phyloP scores from a whole-genome alignment of 2,888 invertebrate genomes.

The Mesodorylaimus sp. region DNA sequence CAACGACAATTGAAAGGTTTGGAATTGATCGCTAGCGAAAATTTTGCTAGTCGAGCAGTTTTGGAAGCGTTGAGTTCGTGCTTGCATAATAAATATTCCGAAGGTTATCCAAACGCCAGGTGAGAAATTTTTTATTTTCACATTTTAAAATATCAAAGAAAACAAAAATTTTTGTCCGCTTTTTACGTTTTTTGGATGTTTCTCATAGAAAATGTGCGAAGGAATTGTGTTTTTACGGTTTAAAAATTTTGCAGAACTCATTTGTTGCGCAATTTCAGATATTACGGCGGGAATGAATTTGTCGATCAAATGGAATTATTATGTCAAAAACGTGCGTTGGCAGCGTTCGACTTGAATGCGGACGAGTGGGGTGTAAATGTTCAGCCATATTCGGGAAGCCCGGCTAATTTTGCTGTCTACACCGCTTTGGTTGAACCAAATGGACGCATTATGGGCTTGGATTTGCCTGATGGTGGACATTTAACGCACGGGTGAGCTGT shows the following conservation, averaged over 20 bases:
- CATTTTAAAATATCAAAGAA: constrained; percentile 1
- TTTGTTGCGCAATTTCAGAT: constrained; percentile 46
- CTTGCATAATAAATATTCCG: constrained; percentile 43
- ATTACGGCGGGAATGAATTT: constrained; percentile 89
- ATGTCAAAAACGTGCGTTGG: constrained; percentile 65
- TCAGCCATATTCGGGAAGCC: constrained; percentile 85
- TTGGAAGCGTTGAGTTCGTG: constrained; percentile 38
- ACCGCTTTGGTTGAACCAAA: constrained; percentile 59
- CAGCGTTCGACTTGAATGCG: constrained; percentile 57
- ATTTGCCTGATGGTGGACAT: constrained; percentile 91
- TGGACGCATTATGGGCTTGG: constrained; percentile 80
- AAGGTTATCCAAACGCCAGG: constrained; percentile 41
- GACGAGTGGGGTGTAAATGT: constrained; percentile 93
- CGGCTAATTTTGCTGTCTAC: constrained; percentile 90
- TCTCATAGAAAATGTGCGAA: too few species aligned
- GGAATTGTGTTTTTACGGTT: constrained; percentile 8
- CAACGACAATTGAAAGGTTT: constrained; percentile 60
- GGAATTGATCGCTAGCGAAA: constrained; percentile 89
- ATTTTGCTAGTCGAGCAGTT: constrained; percentile 37
- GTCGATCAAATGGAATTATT: constrained; percentile 80
- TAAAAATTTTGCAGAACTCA: not conserved
- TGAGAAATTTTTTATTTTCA: constrained; percentile 15
- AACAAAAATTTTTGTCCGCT: too few species aligned
- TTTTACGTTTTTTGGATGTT: too few species aligned
- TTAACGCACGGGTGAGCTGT: constrained; percentile 33